Base-by-base conservation (phyloP, 2,113 vertebrate species). In the Edolisoma coerulescens region DNA sequence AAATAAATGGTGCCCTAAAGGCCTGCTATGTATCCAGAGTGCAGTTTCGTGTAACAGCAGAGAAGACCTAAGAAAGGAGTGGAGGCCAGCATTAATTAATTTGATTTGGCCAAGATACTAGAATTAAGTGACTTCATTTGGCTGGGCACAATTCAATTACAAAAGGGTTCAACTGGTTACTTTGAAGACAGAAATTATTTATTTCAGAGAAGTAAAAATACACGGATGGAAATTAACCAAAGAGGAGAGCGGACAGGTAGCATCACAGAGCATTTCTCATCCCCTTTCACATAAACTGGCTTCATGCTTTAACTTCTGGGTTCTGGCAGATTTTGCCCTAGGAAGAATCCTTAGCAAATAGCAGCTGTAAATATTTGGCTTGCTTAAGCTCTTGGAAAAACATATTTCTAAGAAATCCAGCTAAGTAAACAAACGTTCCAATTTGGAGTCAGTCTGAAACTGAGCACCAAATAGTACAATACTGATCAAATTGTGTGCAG, bases 91-190 rank as follows among this genome's bases (percentile, higher is more conserved):
- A 79, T 91, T 87, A 92, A 95, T 87, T 87, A 61, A 91, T 90
- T 76, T 65, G 81, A 85, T 91, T 93, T 94, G 82, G 81, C 84
- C 45, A 69, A 82, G 74, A 60, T 42, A 79, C 37, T 76, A 76
- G 69, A 91, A 87, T 53, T 82, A 91, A 95, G 67, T 64, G 39
- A 95, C 81, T 94, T 95, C 28, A 82, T 87, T 87, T 90, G 49
- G 32, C 70, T 69, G 54, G 53, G 53, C 4, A 35, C 28, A 82
- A 73, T 93, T 89, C 26, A 78, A 49, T 91, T 94, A 41, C 23
- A 65, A 84, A 89, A 84, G 64, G 35, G 52, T 52, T 89, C 68
- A 93, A 57, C 13, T 60, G 57, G 65, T 73, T 76, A 85, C 70
- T 95, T 61, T 57, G 54, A 95, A 65, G n/a, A 83, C 5, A 79